phyloP scores from a whole-genome alignment of 53 echinoderm and acorn worm genomes.

The Hippasteria phrygiana region DNA sequence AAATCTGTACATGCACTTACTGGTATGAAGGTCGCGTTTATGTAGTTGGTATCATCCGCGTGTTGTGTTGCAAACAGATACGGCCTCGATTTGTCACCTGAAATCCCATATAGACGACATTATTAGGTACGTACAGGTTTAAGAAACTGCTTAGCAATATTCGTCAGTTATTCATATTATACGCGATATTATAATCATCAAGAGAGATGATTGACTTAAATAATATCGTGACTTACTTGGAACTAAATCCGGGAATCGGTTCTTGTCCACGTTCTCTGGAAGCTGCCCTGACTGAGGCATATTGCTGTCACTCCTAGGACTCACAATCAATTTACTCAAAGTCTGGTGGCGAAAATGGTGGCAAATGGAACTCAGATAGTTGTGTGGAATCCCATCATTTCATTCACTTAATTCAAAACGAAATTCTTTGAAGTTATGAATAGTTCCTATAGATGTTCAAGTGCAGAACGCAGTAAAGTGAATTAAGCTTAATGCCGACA shows the following conservation, averaged over 20 bases:
- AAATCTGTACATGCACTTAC: background rate
- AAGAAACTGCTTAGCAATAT: too few relatives aligned
- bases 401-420: too few relatives aligned
- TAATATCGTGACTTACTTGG: background rate
- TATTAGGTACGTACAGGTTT: background rate
- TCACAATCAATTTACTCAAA: background rate
- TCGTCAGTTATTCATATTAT: background rate
- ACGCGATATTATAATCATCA: background rate
- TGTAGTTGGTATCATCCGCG: conserved; percentile 20
- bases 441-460: too few relatives aligned
- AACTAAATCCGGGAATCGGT: background rate
- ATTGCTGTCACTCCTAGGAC: too few relatives aligned
- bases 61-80: background rate
- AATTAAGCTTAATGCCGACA: too few relatives aligned
- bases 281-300: background rate
- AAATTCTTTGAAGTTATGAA: too few relatives aligned
- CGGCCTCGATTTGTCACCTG: conserved; percentile 1
- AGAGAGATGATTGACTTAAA: background rate
- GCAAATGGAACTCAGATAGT: background rate
- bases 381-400: too few relatives aligned
- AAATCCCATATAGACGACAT: background rate
- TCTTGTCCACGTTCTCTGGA: conserved; percentile 11
- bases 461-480: too few relatives aligned
- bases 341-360: background rate
- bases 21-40: conserved; percentile 34